phyloP scores from a whole-genome alignment of 2,888 invertebrate species.

The Alcis repandata region DNA sequence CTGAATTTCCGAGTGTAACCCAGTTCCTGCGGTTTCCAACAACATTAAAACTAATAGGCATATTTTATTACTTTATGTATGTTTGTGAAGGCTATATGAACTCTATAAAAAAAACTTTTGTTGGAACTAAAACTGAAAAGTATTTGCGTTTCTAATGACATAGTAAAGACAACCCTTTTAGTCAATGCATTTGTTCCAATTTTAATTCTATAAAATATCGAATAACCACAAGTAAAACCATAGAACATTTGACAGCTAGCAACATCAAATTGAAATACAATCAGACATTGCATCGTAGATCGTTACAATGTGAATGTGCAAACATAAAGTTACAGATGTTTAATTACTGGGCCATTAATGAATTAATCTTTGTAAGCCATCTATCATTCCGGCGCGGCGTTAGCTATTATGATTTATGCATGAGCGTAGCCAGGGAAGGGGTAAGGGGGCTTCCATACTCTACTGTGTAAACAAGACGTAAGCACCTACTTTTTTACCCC shows the following conservation, averaged over 20 bases:
- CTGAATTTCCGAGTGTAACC: constrained; percentile 51
- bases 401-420: constrained; percentile 41
- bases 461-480: background rate
- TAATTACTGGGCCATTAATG: constrained; percentile 39
- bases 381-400: constrained; percentile 45
- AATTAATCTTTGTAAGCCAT: constrained; percentile 66
- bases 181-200: too few species aligned
- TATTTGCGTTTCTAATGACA: too few species aligned
- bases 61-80: background rate
- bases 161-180: too few species aligned
- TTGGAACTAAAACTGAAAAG: too few species aligned
- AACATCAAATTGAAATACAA: constrained; percentile 27
- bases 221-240: background rate
- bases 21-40: constrained; percentile 48
- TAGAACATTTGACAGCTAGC: background rate
- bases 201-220: background rate
- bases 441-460: background rate
- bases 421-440: constrained; percentile 15
- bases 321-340: constrained; percentile 35
- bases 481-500: too few species aligned
- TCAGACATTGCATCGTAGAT: constrained; percentile 25
- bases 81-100: background rate
- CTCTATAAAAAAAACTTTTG: too few species aligned
- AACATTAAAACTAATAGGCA: constrained; percentile 18
- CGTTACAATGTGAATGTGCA: constrained; percentile 38